Percentiles rank a stretch among this genome's conserved stretches.
Conservation (phyloP, 2,888 invertebrate species). For the Cistogaster globosa region DNA sequence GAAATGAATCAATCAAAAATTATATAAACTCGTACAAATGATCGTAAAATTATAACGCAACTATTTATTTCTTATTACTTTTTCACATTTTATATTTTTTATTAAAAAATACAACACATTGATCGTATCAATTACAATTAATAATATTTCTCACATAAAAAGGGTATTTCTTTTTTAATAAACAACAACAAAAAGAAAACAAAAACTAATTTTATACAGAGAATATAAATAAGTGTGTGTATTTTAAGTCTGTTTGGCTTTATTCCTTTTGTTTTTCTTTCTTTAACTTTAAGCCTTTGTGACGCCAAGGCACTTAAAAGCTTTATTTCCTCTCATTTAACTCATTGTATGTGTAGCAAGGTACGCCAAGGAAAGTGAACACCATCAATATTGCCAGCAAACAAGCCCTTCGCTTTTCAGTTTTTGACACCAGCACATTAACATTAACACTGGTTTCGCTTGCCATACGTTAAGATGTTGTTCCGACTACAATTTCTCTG, state of each 20-base stretch:
- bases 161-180: not conserved
- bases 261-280: constrained; percentile 19
- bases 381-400: constrained; percentile 62
- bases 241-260: not conserved
- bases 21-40: not conserved
- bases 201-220: constrained; percentile 20
- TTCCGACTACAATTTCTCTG: not conserved
- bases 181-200: not conserved
- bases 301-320: constrained; percentile 81
- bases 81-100: constrained; percentile 20
- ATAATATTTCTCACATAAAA: constrained; percentile 58
- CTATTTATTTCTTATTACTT: not conserved
- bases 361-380: constrained; percentile 34
- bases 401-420: constrained; percentile 61
- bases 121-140: constrained; percentile 68
- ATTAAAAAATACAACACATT: constrained; percentile 29
- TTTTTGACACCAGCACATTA: constrained; percentile 70
- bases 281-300: constrained; percentile 75
- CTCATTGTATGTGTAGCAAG: constrained; percentile 55
- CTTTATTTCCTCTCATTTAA: constrained; percentile 73
- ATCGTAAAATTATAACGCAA: too few species aligned
- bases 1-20: constrained; percentile 35
- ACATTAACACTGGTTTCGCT: constrained; percentile 62
- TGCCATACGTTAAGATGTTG: constrained; percentile 20
- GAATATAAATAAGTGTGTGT: constrained; percentile 12